Percentiles rank a stretch among this genome's conserved stretches.
These are phyloP conservation scores for Tenthredo notha DNA, from an alignment of 2,888 invertebrate genomes.

Conservation along the genomic window DNA sequence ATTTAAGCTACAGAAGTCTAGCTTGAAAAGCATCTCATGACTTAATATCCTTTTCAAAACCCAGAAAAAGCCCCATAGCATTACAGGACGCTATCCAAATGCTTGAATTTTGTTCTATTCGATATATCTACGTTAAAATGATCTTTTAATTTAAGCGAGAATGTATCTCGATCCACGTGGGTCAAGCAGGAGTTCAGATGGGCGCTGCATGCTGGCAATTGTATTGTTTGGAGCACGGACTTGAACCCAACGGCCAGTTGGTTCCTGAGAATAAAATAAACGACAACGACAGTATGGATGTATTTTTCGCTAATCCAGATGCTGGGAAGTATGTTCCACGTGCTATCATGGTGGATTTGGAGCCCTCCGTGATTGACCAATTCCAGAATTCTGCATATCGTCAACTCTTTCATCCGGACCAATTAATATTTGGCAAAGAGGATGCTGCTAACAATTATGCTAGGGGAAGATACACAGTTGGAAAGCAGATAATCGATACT, in stretches of 20 bases:
- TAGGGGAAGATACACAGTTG: slow-evolving; percentile 80
- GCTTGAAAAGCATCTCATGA: not conserved
- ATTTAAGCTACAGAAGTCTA: not conserved
- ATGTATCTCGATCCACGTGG: slow-evolving; percentile 77
- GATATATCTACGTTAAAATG: not conserved
- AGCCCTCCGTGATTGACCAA: slow-evolving; percentile 79
- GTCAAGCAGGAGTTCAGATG: slow-evolving; percentile 77
- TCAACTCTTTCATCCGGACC: slow-evolving; percentile 81
- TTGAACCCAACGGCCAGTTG: slow-evolving; percentile 78
- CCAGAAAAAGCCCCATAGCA: too few species aligned
- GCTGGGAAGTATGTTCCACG: slow-evolving; percentile 82
- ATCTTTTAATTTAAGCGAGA: slow-evolving; percentile 70
- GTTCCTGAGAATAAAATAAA: slow-evolving; percentile 72
- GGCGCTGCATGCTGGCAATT: slow-evolving; percentile 75
- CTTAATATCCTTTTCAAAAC: not conserved
- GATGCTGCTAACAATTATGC: slow-evolving; percentile 81
- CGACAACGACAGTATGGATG: slow-evolving; percentile 77
- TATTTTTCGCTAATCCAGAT: slow-evolving; percentile 78
- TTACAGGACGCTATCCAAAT: too few species aligned
- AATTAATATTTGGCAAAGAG: slow-evolving; percentile 80
- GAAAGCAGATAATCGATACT: slow-evolving; percentile 77
- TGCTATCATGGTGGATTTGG: slow-evolving; percentile 81
- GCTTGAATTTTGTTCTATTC: not conserved
- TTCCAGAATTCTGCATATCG: slow-evolving; percentile 73
- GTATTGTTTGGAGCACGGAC: slow-evolving; percentile 75